A percentile compares a stretch with the other conserved stretches of the same genome.
These are phyloP conservation scores for Cephalopachus bancanus DNA, from an alignment of 2,797 vertebrate species.

Conservation along the genomic window DNA sequence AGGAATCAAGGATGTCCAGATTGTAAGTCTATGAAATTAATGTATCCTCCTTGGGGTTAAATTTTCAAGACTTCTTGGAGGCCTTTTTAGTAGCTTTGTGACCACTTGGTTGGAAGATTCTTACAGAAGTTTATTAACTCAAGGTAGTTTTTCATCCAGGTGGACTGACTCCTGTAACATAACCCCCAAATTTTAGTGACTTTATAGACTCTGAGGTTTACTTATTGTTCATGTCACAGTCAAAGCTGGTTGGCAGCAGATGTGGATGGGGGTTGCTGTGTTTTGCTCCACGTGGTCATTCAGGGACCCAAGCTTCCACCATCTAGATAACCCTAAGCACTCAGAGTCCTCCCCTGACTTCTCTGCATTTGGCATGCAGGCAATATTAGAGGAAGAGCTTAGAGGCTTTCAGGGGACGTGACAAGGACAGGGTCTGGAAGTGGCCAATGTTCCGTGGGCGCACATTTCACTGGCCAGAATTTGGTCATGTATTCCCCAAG, in stretches of 20 bases:
- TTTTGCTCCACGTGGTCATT: neutral
- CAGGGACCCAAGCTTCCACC: neutral
- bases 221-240: neutral
- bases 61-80: neutral
- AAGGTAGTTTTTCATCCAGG: neutral
- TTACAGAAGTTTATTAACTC: neutral
- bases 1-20: neutral
- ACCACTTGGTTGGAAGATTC: neutral
- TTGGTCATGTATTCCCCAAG: fast-evolving
- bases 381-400: neutral
- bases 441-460: no score
- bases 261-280: fast-evolving
- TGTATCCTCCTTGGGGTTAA: neutral
- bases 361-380: neutral
- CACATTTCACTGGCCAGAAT: fast-evolving
- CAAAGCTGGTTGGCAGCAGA: neutral
- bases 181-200: neutral
- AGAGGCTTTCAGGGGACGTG: neutral
- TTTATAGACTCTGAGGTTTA: neutral
- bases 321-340: neutral
- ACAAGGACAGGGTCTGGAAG: neutral
- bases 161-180: neutral
- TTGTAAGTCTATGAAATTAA: neutral
- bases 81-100: neutral
- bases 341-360: neutral